Evolutionary conservation across 1,140 invertebrate species (phyloP), one percentile per base, ranked within the genome.

Genomic region (Theocolax elegans): DNA sequence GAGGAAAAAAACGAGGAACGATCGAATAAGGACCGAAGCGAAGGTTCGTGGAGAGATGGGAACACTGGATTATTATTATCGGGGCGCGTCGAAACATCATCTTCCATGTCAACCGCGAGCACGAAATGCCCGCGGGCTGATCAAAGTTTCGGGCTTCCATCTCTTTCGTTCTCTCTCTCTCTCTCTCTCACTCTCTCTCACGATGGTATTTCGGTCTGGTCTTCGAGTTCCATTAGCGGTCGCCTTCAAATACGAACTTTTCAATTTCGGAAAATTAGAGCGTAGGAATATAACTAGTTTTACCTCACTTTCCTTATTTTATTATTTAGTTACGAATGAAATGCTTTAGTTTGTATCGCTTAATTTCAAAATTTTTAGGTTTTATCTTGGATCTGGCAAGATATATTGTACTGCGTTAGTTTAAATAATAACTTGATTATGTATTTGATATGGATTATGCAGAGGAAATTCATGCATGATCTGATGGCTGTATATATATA

Each of bases 61-160:
- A 40, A 42, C 21, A n/a, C 2, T 10, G n/a, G 29, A 40, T 66
- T 46, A 66, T 66, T 66, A 65, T 48, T 56, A 65, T 23, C 29
- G n/a, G 19, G 35, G 8, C 15, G 38, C 51, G 29, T 65, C 19
- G 17, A 54, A 65, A 54, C 12, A 54, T 44, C 29, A 42, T 40
- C 35, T 65, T 54, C 25, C 49, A 42, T 51, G 27, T 53, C 15
- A 53, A 65, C 35, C 21, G 13, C 19, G 31, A 21, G 35, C 35
- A 53, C 29, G 17, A 38, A 21, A 8, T 8, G 54, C 54, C 54
- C 19, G 54, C 31, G 54, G 54, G 54, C 35, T 23, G 35, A 58
- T 58, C 54, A 58, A 58, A 58, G 17, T 53, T 53, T 54, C 35
- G 1, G 10, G 38, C 35, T 40, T 35, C 2, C 19, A 27, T 42